Conservation (phyloP, 2,113 vertebrate genomes). For the Chionomys nivalis region DNA sequence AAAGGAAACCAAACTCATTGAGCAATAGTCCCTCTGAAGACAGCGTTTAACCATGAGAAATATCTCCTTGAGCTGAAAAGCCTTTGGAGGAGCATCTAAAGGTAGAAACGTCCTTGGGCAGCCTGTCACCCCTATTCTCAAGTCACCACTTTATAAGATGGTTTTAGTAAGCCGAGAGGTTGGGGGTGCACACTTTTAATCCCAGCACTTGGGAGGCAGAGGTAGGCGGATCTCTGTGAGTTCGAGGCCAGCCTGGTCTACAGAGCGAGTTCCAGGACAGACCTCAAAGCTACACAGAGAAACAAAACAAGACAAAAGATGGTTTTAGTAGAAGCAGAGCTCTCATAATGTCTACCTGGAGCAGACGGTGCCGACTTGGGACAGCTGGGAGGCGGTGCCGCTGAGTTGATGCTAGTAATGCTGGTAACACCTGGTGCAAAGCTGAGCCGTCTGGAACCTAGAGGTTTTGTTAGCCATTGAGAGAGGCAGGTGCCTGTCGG, state of each 20-base stretch:
- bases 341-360: background rate
- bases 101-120: background rate
- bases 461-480: background rate
- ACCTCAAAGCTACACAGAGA: no score
- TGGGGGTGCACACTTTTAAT: no score
- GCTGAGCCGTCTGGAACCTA: background rate
- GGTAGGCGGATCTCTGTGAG: no score
- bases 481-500: no score
- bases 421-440: background rate
- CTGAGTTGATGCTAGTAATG: background rate
- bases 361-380: background rate
- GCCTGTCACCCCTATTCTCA: background rate
- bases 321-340: background rate
- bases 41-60: background rate
- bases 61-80: background rate
- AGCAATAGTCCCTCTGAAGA: conserved; percentile 1
- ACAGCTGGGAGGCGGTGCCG: background rate
- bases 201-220: no score
- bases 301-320: background rate
- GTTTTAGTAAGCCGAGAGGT: background rate
- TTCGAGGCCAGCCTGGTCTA: no score
- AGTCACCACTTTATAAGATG: background rate
- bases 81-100: background rate
- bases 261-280: no score
- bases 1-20: background rate